Conservation (phyloP, 2,888 invertebrate species). For the Idaea dimidiata region DNA sequence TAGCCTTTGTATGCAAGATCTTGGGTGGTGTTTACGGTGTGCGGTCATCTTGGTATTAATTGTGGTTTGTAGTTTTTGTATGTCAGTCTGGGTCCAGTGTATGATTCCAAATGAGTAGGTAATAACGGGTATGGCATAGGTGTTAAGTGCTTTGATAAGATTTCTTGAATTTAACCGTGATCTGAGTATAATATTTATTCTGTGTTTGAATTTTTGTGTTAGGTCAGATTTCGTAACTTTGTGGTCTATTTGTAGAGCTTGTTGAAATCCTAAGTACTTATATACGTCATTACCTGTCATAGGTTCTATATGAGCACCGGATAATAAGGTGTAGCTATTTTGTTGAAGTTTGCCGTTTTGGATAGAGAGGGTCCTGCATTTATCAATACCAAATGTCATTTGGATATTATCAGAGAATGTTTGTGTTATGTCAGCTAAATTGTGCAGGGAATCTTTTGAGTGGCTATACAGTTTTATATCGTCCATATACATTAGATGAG, state of each 20-base stretch:
- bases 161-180: background rate
- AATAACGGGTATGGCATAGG: slow-evolving; percentile 21
- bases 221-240: background rate
- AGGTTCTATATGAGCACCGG: background rate
- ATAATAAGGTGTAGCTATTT: background rate
- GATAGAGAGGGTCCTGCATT: slow-evolving; percentile 10
- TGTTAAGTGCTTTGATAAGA: slow-evolving; percentile 8
- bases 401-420: slow-evolving; percentile 6
- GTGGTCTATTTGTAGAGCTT: background rate
- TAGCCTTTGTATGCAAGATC: slow-evolving; percentile 17
- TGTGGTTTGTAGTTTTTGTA: slow-evolving; percentile 12
- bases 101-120: slow-evolving; percentile 26
- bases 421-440: slow-evolving; percentile 10
- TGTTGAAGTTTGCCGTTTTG: background rate
- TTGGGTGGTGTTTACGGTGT: slow-evolving; percentile 25
- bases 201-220: background rate
- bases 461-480: slow-evolving; percentile 3
- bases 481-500: slow-evolving; percentile 10
- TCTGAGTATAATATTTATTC: background rate
- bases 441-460: background rate
- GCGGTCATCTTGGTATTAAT: slow-evolving; percentile 11
- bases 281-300: background rate
- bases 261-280: slow-evolving; percentile 1
- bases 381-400: slow-evolving; percentile 11
- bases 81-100: slow-evolving; percentile 21